Conservation (phyloP, 2,797 vertebrate species). For the Anniella stebbinsi region DNA sequence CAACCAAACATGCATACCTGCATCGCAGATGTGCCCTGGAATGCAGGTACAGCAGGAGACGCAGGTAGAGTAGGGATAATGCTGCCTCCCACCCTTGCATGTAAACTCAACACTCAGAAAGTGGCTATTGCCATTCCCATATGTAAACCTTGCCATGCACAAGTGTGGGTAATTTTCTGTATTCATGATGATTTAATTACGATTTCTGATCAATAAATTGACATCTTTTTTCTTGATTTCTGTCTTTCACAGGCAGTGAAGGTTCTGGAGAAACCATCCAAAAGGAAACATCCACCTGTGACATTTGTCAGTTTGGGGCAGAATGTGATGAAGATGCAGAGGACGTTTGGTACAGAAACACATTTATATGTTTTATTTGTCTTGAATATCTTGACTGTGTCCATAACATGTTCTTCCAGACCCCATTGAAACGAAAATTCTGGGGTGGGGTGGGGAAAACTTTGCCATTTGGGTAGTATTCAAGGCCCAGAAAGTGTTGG, state of each 20-base stretch:
- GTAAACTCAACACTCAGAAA: background rate
- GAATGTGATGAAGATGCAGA: slow-evolving; percentile 99
- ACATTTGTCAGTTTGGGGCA: slow-evolving; percentile 98
- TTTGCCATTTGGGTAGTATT: background rate
- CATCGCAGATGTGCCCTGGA: background rate
- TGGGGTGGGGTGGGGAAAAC: no score
- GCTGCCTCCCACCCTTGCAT: background rate
- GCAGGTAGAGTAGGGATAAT: no score
- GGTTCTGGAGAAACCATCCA: slow-evolving; percentile 95
- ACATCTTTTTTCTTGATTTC: slow-evolving; percentile 57
- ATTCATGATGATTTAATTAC: background rate
- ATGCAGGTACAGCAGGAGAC: no score
- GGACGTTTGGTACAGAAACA: slow-evolving; percentile 91
- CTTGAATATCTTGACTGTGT: background rate
- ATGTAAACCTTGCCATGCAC: background rate
- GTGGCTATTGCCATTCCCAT: background rate
- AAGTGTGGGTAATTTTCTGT: background rate
- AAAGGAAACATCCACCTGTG: slow-evolving; percentile 98
- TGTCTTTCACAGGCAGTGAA: slow-evolving; percentile 87
- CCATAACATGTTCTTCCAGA: background rate
- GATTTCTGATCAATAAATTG: background rate
- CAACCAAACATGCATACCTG: background rate
- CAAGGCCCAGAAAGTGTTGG: background rate
- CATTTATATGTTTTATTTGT: slow-evolving; percentile 56
- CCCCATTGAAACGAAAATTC: background rate